Base-by-base conservation (phyloP, 2,888 invertebrate genomes). In the Epiperipatus broadwayi region DNA sequence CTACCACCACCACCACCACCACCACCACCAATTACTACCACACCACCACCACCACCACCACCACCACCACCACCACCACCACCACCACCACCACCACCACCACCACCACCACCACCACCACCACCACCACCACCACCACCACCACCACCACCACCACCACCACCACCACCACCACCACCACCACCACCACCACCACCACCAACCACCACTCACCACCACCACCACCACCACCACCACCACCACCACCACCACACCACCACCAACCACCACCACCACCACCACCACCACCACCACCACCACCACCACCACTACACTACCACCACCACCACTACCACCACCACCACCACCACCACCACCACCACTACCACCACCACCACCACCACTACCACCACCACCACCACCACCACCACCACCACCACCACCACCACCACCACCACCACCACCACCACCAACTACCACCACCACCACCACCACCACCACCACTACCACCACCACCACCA, bases 281-380 rank as follows among this genome's bases (percentile, higher is more conserved):
- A 21, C 37, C 27, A 31, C 21, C 2, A 25, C 25, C 36, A 30
- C 37, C 4, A 21, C 8, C 28, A 29, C 35, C 18, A 20, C 16
- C 28, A 12, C 16, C 16, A n/a, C n/a, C n/a, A n/a, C n/a, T n/a
- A n/a, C n/a, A n/a, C n/a, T n/a, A n/a, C n/a, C n/a, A n/a, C n/a
- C 12, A 15, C n/a, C 21, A 20, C 14, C 35, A n/a, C n/a, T n/a
- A n/a, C n/a, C n/a, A n/a, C 19, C 21, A 34, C 3, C 21, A n/a
- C 19, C 21, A 34, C 3, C 21, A 8, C 34, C 18, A 33, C 14
- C 16, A 12, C 16, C 33, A 18, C 29, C 14, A 15, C 3, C 14
- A 16, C 29, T 14, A 15, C 29, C 14, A 16, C 29, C 15, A 16
- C 14, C 15, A 16, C 29, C 5, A 5, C 14, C 29, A 5, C 14